Evolutionary conservation across 2,888 invertebrate species (phyloP), one percentile per base, ranked within the genome.

Genomic region (Luperina nickerlii): DNA sequence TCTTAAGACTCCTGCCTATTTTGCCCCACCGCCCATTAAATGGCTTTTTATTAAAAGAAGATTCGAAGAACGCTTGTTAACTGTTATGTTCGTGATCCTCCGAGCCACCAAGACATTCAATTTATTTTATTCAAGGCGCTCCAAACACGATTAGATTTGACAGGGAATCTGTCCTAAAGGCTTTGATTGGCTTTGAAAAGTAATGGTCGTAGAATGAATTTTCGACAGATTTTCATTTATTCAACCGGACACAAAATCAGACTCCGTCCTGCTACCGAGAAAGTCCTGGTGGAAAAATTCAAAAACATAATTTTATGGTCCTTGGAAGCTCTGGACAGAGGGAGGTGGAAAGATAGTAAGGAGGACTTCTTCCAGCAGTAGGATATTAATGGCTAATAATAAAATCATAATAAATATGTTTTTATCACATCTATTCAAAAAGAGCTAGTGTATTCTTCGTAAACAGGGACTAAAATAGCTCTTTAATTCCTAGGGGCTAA

Each of bases 51-150:
- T 20, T 48, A 38, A 38, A 0, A 8, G 18, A 3, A 11, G 1
- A 9, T 38, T 57, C n/a, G 3, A 60, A 7, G 7, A 38, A 11
- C 18, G 48, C 24, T 60, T 79, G 51, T 67, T 60, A 9, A 67
- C 24, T 51, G 42, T 67, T 38, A 67, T 5, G 3, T 42, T 18
- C 24, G 18, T 51, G 11, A 42, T 60, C 8, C 6, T 9, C 32
- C 20, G 45, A 54, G 77, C 57, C n/a, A 20, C 20, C 11, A 18
- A 20, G n/a, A 60, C 24, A 78, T 62, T 62, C 13, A 51, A 79
- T 42, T 79, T 51, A 51, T 67, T 79, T 32, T 5, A 60, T 42
- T 74, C 24, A 62, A 9, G 51, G 38, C 27, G 3, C 24, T 42
- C 4, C 0, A 13, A 78, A 20, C 48, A 20, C n/a, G 48, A 79